These are phyloP conservation scores for Antechinus flavipes DNA, from an alignment of 2,113 vertebrate genomes.

Conservation along the genomic window DNA sequence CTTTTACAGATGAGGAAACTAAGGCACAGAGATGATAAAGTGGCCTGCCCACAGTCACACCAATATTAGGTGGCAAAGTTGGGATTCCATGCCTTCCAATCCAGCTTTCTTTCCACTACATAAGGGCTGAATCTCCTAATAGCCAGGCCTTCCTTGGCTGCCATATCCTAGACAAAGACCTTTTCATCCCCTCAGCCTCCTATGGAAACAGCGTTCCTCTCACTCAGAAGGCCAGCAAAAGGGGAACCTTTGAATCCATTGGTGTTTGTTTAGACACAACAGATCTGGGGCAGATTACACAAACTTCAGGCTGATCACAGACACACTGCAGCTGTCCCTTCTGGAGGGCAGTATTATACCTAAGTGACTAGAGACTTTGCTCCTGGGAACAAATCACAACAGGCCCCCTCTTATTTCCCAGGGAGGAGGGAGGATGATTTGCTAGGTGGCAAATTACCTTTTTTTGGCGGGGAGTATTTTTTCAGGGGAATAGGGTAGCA, in stretches of 20 bases:
- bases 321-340: background rate
- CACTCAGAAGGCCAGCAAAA: background rate
- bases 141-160: background rate
- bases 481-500: background rate
- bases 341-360: background rate
- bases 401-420: background rate
- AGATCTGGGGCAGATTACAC: background rate
- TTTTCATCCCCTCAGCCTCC: background rate
- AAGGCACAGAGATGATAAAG: background rate
- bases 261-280: background rate
- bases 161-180: background rate
- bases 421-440: background rate
- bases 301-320: background rate
- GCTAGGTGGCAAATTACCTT: background rate
- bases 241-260: background rate
- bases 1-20: background rate
- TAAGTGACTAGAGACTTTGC: background rate
- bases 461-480: background rate
- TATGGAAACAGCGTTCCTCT: background rate
- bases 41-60: background rate
- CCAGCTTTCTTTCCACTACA: background rate
- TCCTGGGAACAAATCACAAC: background rate
- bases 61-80: background rate
- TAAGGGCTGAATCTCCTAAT: background rate
- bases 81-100: background rate